Evolutionary conservation across 2,797 vertebrate genomes (phyloP), one percentile per base, ranked within the genome.

Genomic region (Holocentrus rufus): DNA sequence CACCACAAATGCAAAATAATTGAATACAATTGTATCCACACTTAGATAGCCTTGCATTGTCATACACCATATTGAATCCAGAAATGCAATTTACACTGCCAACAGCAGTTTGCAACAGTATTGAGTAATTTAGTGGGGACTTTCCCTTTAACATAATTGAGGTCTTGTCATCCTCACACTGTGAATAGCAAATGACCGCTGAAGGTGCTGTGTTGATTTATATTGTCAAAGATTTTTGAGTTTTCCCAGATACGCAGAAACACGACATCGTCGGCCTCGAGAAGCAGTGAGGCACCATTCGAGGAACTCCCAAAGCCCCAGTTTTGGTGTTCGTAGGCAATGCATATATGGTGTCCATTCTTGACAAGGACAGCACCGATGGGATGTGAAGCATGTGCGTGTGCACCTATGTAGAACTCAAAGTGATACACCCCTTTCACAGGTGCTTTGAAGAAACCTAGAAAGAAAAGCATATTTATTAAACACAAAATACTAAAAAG

Each of bases 101-200:
- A n/a, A 27, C 25, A 27, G 25, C 25, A 27, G 25, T 27, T 27
- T 27, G 4, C 25, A 27, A 27, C 25, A 27, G 25, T 27, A 27
- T 27, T 27, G 25, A n/a, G n/a, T n/a, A n/a, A n/a, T n/a, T n/a
- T n/a, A n/a, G n/a, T n/a, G n/a, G n/a, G n/a, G n/a, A n/a, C n/a
- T 18, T n/a, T n/a, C 6, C 46, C 1, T 54, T 27, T 27, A 27
- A 27, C 25, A 27, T 27, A 27, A 27, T 27, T 27, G 25, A 27
- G 25, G 25, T 27, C 25, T 27, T 27, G 2, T 27, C 25, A 27
- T 27, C 25, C 23, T 74, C 39, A 78, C 72, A 69, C 30, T 17
- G 58, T 44, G 57, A 84, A 84, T 8, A 79, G 60, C 47, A 74
- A 20, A 54, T 74, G 72, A 20, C 72, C 77, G 44, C 61, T 74